Evolutionary conservation across 2,888 invertebrate genomes (phyloP).

Genomic region (Andrena dorsata): DNA sequence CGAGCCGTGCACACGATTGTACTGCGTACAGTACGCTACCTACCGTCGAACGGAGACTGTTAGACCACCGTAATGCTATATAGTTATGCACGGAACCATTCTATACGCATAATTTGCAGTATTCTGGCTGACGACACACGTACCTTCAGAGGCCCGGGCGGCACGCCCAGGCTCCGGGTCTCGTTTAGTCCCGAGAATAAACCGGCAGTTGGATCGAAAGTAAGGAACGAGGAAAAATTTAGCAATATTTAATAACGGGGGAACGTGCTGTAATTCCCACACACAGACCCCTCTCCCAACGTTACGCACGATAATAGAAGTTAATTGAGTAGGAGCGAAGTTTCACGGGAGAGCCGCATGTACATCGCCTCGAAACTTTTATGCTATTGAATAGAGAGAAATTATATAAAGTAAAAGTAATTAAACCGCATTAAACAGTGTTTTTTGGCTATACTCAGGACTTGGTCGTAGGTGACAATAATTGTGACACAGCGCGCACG

Average conservation of each 20-base stretch:
- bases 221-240: slow-evolving; percentile 27
- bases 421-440: slow-evolving; percentile 52
- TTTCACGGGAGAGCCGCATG: slow-evolving; percentile 29
- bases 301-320: slow-evolving; percentile 42
- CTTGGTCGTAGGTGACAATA: slow-evolving; percentile 73
- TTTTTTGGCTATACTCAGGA: slow-evolving; percentile 69
- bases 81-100: slow-evolving; percentile 32
- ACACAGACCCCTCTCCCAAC: no score
- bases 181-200: slow-evolving; percentile 19
- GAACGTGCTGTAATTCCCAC: slow-evolving; percentile 18
- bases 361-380: slow-evolving; percentile 21
- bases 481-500: slow-evolving; percentile 54
- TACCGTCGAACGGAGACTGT: slow-evolving; percentile 1
- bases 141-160: slow-evolving; percentile 23
- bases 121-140: slow-evolving; percentile 39
- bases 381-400: slow-evolving; percentile 40
- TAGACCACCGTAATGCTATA: slow-evolving; percentile 8
- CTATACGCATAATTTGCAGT: slow-evolving; percentile 46
- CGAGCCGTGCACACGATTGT: background rate
- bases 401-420: slow-evolving; percentile 36
- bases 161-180: slow-evolving; percentile 17
- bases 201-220: slow-evolving; percentile 31
- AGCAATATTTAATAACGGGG: slow-evolving; percentile 51
- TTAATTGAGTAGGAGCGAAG: slow-evolving; percentile 21
- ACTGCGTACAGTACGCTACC: background rate